Base-by-base conservation (phyloP, 1,140 invertebrate species). In the Drosophila ogumai region DNA sequence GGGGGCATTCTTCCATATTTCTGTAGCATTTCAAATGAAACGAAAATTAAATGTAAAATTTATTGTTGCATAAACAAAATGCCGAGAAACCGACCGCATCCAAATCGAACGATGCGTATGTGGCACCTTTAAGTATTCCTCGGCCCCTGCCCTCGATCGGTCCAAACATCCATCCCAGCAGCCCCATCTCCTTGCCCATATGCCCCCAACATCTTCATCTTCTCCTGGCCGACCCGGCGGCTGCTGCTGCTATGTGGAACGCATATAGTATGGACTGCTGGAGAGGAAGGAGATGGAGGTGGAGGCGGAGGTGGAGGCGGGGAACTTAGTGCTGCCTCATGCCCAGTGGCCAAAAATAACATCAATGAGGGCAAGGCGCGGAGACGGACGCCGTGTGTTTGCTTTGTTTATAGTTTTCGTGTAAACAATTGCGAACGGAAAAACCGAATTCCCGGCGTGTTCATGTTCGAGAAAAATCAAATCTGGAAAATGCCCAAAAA, bases 11-110 rank as follows among this genome's bases (percentile, higher is more conserved):
- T 68, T 58, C 82, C 57, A 61, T 77, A 77, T 76, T 82, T 78
- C 58, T 71, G 75, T 71, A 75, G 50, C 82, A 28, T 84, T 87
- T 84, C 80, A 75, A 87, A 82, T 82, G 84, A 90, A 88, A 81
- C 57, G 50, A 90, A 68, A 88, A 90, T 88, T 78, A 88, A 88
- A 88, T 90, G 76, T 88, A 81, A 79, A 88, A 88, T 88, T 88
- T 88, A 88, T 88, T 88, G 85, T 88, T 88, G 84, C 84, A 88
- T 88, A 88, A 88, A 88, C 84, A 90, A 84, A 90, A 77, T 81
- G 84, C 68, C 73, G 80, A 67, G 81, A 81, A 90, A 63, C 84
- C 76, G 61, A 84, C 84, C 84, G 68, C 75, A 90, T 74, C 80
- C 76, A 78, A 78, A 77, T 80, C 72, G 81, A 64, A 80, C 73